Evolutionary conservation across 1,140 invertebrate genomes (phyloP).

Genomic region (Thalassaphorura encarpata): DNA sequence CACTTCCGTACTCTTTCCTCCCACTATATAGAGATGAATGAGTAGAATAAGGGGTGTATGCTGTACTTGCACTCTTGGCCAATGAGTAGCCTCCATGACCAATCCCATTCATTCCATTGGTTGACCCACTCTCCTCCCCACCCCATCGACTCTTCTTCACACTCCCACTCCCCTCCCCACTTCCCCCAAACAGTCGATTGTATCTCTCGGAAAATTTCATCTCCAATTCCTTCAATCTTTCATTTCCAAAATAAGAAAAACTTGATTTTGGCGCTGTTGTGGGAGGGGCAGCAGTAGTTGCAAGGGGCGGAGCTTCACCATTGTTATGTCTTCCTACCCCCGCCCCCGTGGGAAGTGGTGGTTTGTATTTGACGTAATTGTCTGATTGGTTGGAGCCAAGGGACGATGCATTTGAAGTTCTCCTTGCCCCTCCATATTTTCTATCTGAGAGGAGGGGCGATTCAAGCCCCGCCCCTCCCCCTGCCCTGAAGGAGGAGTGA

Average conservation of each 20-base stretch:
- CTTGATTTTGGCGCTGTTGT: constrained; percentile 1
- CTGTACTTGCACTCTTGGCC: constrained; percentile 29
- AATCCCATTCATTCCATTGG: no score
- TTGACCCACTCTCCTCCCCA: no score
- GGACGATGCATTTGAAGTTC: no score
- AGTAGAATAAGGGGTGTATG: background rate
- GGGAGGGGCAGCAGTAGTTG: background rate
- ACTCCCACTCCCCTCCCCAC: background rate
- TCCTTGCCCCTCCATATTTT: no score
- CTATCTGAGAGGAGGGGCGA: no score
- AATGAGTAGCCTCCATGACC: constrained; percentile 24
- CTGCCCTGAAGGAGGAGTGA: no score
- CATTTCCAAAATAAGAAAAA: constrained; percentile 31
- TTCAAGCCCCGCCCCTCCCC: no score
- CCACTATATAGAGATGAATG: background rate
- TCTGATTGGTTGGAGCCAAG: no score
- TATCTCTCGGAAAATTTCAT: constrained; percentile 30
- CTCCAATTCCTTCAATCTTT: constrained; percentile 31
- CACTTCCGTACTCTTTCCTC: background rate
- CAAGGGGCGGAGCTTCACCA: background rate
- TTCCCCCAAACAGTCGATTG: constrained; percentile 27
- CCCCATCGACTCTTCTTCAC: no score
- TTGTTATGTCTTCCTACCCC: background rate
- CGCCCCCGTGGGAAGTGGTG: constrained; percentile 21
- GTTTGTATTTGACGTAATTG: constrained; percentile 32